phyloP scores from a whole-genome alignment of 2,113 vertebrate genomes.

The Mystacornis crossleyi region DNA sequence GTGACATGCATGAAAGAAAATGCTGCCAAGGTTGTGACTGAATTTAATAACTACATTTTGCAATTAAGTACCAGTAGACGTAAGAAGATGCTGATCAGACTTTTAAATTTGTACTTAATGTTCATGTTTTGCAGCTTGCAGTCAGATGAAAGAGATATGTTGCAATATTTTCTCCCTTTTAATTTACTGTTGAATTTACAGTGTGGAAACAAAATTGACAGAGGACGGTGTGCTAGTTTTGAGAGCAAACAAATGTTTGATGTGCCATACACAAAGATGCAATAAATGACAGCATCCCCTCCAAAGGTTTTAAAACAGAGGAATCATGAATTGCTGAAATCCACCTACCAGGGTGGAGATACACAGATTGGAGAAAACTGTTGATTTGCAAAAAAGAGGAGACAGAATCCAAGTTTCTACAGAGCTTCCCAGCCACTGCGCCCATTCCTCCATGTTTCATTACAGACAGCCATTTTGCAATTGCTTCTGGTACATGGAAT shows the following conservation, averaged over 20 bases:
- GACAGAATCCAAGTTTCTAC: neutral
- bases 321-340: neutral
- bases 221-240: neutral
- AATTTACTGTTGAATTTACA: slow-evolving; percentile 14
- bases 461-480: slow-evolving; percentile 11
- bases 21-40: neutral
- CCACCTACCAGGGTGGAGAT: neutral
- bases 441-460: neutral
- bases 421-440: neutral
- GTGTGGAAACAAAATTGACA: neutral
- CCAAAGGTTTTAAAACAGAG: neutral
- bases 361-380: neutral
- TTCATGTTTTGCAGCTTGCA: neutral
- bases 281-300: neutral
- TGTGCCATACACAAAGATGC: neutral
- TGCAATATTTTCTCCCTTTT: neutral
- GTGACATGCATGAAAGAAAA: neutral
- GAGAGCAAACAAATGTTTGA: neutral
- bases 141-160: neutral
- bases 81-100: neutral
- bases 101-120: neutral
- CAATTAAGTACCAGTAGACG: neutral
- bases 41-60: slow-evolving; percentile 7
- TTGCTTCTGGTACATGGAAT: slow-evolving; percentile 27
- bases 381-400: neutral